Conservation (phyloP, 2,113 vertebrate genomes). For the Xyliphius kryptos region DNA sequence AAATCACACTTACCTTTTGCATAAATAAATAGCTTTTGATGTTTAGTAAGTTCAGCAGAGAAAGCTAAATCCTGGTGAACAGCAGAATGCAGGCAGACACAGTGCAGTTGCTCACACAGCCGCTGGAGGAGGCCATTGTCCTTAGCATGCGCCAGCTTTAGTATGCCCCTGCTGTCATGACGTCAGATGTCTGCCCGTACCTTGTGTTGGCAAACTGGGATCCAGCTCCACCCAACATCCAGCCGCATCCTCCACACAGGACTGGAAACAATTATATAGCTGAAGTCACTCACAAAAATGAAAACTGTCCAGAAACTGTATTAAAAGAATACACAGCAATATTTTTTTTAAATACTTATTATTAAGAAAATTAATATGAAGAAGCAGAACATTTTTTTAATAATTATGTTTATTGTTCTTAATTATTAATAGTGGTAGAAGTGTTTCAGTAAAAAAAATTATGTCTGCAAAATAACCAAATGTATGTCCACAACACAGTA, state of each 20-base stretch:
- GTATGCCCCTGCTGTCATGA: slow-evolving; percentile 6
- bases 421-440: too few relatives aligned
- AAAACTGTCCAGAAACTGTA: too few relatives aligned
- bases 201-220: too few relatives aligned
- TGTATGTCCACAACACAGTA: too few relatives aligned
- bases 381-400: too few relatives aligned
- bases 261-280: not conserved
- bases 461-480: too few relatives aligned
- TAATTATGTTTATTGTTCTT: too few relatives aligned
- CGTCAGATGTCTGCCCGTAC: slow-evolving; percentile 10
- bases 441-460: too few relatives aligned
- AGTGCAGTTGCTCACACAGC: slow-evolving; percentile 6
- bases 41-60: not conserved
- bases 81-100: not conserved
- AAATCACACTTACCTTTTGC: slow-evolving; percentile 5
- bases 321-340: too few relatives aligned
- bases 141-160: not conserved
- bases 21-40: not conserved
- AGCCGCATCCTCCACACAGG: not conserved
- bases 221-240: not conserved
- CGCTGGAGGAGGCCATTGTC: slow-evolving; percentile 29
- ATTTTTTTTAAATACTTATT: too few relatives aligned
- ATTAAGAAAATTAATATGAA: too few relatives aligned
- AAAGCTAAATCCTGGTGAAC: not conserved
- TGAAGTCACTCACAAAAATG: too few relatives aligned